phyloP scores from a whole-genome alignment of 2,113 vertebrate species.

The Scomber scombrus region DNA sequence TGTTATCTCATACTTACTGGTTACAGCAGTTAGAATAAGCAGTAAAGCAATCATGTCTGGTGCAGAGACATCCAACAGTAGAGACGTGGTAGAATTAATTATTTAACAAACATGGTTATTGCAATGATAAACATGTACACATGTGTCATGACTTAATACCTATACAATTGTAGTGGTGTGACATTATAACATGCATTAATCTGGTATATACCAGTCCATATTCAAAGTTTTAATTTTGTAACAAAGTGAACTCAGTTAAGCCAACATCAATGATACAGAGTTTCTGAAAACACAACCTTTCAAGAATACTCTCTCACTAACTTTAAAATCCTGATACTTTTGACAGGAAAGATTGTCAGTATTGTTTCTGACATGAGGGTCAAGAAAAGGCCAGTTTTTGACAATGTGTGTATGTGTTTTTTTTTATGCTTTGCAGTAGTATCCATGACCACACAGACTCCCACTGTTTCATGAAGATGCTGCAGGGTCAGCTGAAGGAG shows the following conservation, averaged over 20 bases:
- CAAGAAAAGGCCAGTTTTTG: background rate
- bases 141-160: no score
- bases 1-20: background rate
- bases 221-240: background rate
- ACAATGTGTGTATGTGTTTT: conserved; percentile 40
- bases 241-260: no score
- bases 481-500: conserved; percentile 97
- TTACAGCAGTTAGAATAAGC: no score
- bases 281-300: background rate
- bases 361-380: background rate
- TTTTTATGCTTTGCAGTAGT: conserved; percentile 87
- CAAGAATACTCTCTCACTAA: background rate
- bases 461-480: conserved; percentile 98
- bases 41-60: background rate
- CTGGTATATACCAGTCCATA: background rate
- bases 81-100: background rate
- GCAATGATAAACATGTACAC: background rate
- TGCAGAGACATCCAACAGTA: background rate
- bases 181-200: background rate
- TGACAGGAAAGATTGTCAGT: background rate
- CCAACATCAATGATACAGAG: no score
- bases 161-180: background rate
- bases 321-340: background rate
- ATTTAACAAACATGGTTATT: background rate
- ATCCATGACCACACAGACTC: conserved; percentile 98